A percentile compares a stretch with the other conserved stretches of the same genome.
Evolutionary conservation across 2,113 vertebrate genomes (phyloP).

Genomic region (Climacteris rufus): DNA sequence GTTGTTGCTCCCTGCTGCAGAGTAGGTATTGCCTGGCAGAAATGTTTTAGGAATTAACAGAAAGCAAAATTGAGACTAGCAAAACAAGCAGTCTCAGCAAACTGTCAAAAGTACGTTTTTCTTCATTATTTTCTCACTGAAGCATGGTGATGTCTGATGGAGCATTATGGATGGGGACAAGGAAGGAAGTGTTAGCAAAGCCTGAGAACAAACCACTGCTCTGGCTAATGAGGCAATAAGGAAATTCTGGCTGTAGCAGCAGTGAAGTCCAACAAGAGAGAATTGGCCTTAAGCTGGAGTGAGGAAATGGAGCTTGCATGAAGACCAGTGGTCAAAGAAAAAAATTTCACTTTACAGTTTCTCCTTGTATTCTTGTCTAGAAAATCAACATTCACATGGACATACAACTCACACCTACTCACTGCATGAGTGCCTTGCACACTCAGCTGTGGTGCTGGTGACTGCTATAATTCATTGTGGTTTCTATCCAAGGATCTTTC

Average conservation of each 20-base stretch:
- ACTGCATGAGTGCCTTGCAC: background rate
- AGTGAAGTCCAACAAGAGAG: background rate
- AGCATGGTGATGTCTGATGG: background rate
- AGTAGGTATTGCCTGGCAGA: background rate
- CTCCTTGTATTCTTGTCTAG: background rate
- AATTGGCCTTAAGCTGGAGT: background rate
- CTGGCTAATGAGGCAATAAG: slow-evolving; percentile 30
- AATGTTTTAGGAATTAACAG: background rate
- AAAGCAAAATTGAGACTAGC: background rate
- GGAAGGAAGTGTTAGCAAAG: slow-evolving; percentile 11
- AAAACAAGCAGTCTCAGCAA: background rate
- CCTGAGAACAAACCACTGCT: background rate
- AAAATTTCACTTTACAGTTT: background rate
- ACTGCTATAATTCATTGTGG: background rate
- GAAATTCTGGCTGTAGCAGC: background rate
- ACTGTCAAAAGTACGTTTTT: background rate
- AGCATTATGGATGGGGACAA: slow-evolving; percentile 11
- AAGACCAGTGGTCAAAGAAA: background rate
- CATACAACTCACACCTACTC: background rate
- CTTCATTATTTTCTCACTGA: slow-evolving; percentile 24
- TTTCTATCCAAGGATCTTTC: background rate
- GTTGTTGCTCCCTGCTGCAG: background rate
- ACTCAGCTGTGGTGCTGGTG: background rate
- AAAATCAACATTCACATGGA: background rate
- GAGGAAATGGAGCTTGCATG: background rate